Evolutionary conservation across 2,797 vertebrate genomes (phyloP).

Genomic region (Clarias pachynema): DNA sequence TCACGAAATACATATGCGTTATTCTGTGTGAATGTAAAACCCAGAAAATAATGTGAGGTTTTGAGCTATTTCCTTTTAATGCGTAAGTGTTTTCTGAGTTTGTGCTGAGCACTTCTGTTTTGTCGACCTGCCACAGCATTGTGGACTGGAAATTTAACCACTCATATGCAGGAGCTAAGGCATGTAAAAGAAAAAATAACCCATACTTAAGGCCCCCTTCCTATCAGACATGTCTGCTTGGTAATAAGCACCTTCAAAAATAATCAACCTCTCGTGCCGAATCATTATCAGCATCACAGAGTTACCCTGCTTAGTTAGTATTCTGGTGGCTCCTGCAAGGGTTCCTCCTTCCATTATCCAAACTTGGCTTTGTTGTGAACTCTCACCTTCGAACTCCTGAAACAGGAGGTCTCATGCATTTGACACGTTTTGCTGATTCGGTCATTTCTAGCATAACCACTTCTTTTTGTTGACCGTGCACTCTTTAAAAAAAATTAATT

Average conservation of each 20-base stretch:
- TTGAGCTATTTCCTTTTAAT: constrained; percentile 38
- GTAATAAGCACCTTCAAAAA: constrained; percentile 13
- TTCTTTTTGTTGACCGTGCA: background rate
- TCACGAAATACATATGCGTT: background rate
- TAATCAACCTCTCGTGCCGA: constrained; percentile 10
- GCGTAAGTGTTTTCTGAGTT: constrained; percentile 3
- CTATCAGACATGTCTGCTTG: background rate
- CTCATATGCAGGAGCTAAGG: background rate
- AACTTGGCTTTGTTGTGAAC: background rate
- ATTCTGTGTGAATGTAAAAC: constrained; percentile 3
- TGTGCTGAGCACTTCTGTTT: constrained; percentile 26
- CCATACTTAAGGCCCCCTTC: constrained; percentile 3
- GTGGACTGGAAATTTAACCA: constrained; percentile 25
- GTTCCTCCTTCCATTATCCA: constrained; percentile 35
- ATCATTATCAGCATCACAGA: background rate
- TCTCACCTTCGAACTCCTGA: constrained; percentile 21
- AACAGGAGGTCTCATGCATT: constrained; percentile 16
- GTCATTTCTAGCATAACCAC: background rate
- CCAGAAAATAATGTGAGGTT: background rate
- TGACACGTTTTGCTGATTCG: constrained; percentile 16
- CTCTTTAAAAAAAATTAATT: no score
- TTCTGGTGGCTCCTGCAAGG: constrained; percentile 44
- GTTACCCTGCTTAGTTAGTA: constrained; percentile 26
- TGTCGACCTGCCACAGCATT: background rate
- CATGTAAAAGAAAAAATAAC: constrained; percentile 22